A percentile compares a stretch with the other conserved stretches of the same genome.
phyloP scores from a whole-genome alignment of 2,113 vertebrate genomes.

The Lanius ludovicianus region DNA sequence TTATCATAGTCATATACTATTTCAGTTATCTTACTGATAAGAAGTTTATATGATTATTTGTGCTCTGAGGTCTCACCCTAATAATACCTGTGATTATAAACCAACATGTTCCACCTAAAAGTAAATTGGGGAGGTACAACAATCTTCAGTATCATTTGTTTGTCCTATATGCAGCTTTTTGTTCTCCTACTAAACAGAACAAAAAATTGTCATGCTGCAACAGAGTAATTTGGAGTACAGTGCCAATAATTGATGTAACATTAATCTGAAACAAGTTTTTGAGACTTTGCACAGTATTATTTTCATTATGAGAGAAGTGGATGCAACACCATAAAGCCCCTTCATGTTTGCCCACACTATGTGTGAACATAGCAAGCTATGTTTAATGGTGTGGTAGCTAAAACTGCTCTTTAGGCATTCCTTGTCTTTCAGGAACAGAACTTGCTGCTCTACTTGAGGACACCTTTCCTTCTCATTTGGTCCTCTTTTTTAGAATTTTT shows the following conservation, averaged over 20 bases:
- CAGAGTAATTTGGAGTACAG: background rate
- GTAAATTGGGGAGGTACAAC: background rate
- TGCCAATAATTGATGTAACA: background rate
- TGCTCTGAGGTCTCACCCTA: background rate
- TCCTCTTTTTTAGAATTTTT: background rate
- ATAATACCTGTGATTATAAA: background rate
- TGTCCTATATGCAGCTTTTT: background rate
- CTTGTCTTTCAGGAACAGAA: background rate
- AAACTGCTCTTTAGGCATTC: background rate
- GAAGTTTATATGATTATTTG: background rate
- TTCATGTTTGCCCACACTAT: background rate
- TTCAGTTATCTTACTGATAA: background rate
- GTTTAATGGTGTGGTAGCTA: background rate
- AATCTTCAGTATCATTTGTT: background rate
- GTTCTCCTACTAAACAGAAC: background rate
- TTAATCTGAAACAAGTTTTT: background rate
- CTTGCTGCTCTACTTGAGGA: background rate
- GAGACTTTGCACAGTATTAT: background rate
- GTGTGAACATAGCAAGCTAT: background rate
- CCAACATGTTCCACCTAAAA: background rate
- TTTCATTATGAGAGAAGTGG: background rate
- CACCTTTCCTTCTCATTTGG: background rate
- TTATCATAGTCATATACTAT: background rate
- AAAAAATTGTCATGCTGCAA: background rate
- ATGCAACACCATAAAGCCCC: rapidly evolving